Evolutionary conservation across 1,140 invertebrate genomes (phyloP).

Genomic region (Trichogramma pretiosum): DNA sequence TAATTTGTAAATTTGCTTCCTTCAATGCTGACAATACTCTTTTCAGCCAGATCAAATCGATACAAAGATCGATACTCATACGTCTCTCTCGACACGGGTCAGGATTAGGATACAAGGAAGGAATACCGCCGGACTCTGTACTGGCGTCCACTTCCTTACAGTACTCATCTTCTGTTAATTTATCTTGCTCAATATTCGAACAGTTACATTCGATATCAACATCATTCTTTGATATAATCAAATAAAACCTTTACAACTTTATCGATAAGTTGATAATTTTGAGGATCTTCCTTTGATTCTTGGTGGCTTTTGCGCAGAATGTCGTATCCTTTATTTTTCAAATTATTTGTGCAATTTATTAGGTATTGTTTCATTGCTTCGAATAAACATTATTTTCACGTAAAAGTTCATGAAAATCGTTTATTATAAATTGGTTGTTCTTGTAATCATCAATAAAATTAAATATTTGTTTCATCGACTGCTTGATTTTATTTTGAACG

Average conservation of each 20-base stretch:
- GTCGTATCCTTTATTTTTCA: not conserved
- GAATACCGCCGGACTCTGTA: too few species aligned
- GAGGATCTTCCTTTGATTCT: not conserved
- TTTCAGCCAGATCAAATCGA: slow-evolving; percentile 24
- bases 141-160: too few species aligned
- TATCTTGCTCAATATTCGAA: too few species aligned
- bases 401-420: not conserved
- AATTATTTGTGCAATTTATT: not conserved
- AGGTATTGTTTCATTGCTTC: not conserved
- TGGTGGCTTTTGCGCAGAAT: not conserved
- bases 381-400: not conserved
- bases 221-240: not conserved
- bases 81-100: too few species aligned
- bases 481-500: not conserved
- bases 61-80: slow-evolving; percentile 25
- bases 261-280: not conserved
- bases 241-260: not conserved
- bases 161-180: too few species aligned
- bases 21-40: too few species aligned
- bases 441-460: not conserved
- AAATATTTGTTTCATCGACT: not conserved
- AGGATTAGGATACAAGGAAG: too few species aligned
- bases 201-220: too few species aligned
- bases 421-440: not conserved
- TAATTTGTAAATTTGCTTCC: too few species aligned